phyloP scores from a whole-genome alignment of 2,113 vertebrate genomes.

The Lampris incognitus region DNA sequence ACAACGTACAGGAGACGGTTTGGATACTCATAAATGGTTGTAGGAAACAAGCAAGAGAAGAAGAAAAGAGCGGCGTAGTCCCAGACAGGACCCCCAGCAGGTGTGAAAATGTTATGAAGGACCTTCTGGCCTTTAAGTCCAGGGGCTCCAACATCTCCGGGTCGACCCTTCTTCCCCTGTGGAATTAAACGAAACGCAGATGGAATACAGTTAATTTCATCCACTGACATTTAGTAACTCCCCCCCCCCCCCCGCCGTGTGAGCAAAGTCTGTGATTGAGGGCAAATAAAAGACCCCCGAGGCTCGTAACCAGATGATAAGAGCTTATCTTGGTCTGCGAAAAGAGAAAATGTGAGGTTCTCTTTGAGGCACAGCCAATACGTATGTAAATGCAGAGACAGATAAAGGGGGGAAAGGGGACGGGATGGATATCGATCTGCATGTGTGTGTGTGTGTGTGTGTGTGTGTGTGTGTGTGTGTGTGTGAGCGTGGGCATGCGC shows the following conservation, averaged over 20 bases:
- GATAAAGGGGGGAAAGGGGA: neutral
- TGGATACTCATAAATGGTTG: too few relatives aligned
- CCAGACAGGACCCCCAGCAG: neutral
- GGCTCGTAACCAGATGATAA: slow-evolving; percentile 9
- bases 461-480: too few relatives aligned
- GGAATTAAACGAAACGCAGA: slow-evolving; percentile 49
- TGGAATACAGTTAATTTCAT: neutral
- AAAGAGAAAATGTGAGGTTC: neutral
- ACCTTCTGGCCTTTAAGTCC: slow-evolving; percentile 91
- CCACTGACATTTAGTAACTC: neutral
- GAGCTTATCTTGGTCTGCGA: neutral
- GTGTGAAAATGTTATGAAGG: neutral
- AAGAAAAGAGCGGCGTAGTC: neutral
- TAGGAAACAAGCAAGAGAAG: neutral
- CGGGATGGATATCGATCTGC: neutral
- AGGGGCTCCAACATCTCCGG: slow-evolving; percentile 85
- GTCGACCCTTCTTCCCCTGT: slow-evolving; percentile 90
- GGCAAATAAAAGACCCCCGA: neutral
- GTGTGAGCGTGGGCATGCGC: slow-evolving; percentile 2
- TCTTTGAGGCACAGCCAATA: neutral
- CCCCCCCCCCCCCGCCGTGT: neutral
- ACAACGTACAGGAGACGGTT: too few relatives aligned
- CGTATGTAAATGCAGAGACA: slow-evolving; percentile 1
- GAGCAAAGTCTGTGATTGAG: neutral
- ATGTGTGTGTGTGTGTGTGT: neutral